Evolutionary conservation across 2,888 invertebrate species (phyloP).

Genomic region (Odontomyia ornata): DNA sequence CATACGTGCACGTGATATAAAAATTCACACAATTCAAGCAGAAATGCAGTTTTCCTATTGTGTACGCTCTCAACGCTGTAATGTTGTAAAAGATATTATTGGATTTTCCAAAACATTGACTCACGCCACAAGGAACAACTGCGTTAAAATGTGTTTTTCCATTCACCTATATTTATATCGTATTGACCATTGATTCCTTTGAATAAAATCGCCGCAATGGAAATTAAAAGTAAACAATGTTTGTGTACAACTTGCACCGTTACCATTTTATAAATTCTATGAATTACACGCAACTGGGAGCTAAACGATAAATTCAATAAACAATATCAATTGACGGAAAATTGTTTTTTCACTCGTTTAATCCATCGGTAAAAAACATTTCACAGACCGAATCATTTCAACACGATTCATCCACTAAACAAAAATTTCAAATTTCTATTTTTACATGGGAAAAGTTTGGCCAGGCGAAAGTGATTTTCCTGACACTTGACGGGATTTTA

Average conservation of each 20-base stretch:
- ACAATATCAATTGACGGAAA: neutral
- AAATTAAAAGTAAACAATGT: slow-evolving; percentile 22
- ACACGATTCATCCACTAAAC: slow-evolving; percentile 1
- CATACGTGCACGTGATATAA: neutral
- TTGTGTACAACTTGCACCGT: neutral
- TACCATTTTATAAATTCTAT: neutral
- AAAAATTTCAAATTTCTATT: slow-evolving; percentile 20
- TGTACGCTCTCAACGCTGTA: no score
- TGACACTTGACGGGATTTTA: neutral
- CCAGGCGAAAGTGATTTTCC: slow-evolving; percentile 11
- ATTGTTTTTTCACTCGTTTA: neutral
- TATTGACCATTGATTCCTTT: neutral
- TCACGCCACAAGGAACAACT: neutral
- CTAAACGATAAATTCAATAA: neutral
- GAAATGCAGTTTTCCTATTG: neutral
- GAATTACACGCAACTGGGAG: neutral
- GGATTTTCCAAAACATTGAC: slow-evolving; percentile 26
- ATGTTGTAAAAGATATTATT: neutral
- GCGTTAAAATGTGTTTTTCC: neutral
- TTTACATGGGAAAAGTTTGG: slow-evolving; percentile 23
- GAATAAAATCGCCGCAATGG: neutral
- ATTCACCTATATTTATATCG: slow-evolving; percentile 33
- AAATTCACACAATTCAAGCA: slow-evolving; percentile 1
- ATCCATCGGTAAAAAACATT: neutral
- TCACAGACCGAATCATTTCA: neutral